Evolutionary conservation across 2,797 vertebrate genomes (phyloP).

Genomic region (Perodicticus potto): DNA sequence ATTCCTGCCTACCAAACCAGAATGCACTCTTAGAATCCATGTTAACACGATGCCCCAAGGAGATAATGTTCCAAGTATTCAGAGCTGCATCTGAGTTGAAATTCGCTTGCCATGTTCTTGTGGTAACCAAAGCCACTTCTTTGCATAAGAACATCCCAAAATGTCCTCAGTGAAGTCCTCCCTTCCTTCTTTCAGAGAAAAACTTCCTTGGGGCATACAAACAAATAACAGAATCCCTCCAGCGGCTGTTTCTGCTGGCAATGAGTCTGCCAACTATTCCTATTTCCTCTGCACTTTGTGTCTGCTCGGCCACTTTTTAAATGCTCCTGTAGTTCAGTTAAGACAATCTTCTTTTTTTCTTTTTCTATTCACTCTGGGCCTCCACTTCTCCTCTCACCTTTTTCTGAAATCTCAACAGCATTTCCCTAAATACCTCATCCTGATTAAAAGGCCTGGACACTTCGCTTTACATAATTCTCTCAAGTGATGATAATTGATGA

Average conservation of each 20-base stretch:
- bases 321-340: conserved; percentile 1
- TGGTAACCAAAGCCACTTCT: not conserved
- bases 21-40: not conserved
- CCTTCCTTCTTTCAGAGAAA: not conserved
- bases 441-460: conserved; percentile 56
- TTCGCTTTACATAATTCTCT: conserved; percentile 64
- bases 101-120: not conserved
- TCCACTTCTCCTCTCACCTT: conserved; percentile 46
- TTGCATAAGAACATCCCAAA: not conserved
- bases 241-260: not conserved
- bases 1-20: not conserved
- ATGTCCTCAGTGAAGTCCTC: not conserved
- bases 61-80: not conserved
- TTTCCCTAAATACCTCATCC: conserved; percentile 57
- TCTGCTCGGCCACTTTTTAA: conserved; percentile 66
- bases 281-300: conserved; percentile 8
- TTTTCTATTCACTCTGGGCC: conserved; percentile 30
- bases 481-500: conserved; percentile 40
- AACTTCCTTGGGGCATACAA: not conserved
- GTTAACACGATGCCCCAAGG: not conserved
- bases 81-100: not conserved
- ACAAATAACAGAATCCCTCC: not conserved
- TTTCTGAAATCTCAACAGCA: conserved; percentile 3
- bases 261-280: not conserved
- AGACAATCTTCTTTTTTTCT: conserved; percentile 63